phyloP scores from a whole-genome alignment of 1,140 invertebrate genomes.

The Drosophila santomea region DNA sequence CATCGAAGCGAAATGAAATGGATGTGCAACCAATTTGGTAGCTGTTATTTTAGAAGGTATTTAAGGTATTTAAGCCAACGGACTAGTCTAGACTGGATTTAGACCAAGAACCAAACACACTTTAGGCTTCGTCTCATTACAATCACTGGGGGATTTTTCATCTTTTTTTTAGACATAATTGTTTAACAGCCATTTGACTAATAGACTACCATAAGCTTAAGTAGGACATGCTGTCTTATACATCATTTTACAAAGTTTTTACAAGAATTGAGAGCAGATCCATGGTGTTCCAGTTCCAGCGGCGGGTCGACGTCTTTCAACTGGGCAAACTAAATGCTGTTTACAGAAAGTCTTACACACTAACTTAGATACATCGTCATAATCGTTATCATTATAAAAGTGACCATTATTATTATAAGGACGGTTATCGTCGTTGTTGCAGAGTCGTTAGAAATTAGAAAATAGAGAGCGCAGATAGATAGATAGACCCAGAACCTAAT shows the following conservation, averaged over 20 bases:
- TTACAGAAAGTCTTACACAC: slow-evolving; percentile 38
- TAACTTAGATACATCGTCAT: slow-evolving; percentile 41
- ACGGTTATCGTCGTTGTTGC: slow-evolving; percentile 30
- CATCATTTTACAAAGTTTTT: slow-evolving; percentile 55
- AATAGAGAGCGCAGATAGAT: slow-evolving; percentile 65
- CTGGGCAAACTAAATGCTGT: slow-evolving; percentile 48
- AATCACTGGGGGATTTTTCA: slow-evolving; percentile 24
- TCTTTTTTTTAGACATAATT: slow-evolving; percentile 36
- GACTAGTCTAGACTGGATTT: slow-evolving; percentile 14
- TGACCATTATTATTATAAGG: slow-evolving; percentile 32
- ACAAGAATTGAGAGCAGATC: slow-evolving; percentile 31
- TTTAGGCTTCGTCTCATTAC: slow-evolving; percentile 53
- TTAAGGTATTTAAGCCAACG: slow-evolving; percentile 2
- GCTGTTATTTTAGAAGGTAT: neutral
- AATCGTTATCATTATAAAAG: slow-evolving; percentile 39
- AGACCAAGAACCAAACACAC: slow-evolving; percentile 44
- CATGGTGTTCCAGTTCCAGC: slow-evolving; percentile 35
- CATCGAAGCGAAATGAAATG: slow-evolving; percentile 1
- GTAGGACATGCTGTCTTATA: slow-evolving; percentile 45
- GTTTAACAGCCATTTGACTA: slow-evolving; percentile 61
- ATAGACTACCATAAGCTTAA: slow-evolving; percentile 68
- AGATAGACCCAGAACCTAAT: slow-evolving; percentile 73
- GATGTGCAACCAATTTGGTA: neutral
- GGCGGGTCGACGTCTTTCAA: slow-evolving; percentile 61
- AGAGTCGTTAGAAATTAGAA: slow-evolving; percentile 23